A percentile compares a stretch with the other conserved stretches of the same genome.
Evolutionary conservation across 2,888 invertebrate species (phyloP).

Genomic region (Drosophila colorata): DNA sequence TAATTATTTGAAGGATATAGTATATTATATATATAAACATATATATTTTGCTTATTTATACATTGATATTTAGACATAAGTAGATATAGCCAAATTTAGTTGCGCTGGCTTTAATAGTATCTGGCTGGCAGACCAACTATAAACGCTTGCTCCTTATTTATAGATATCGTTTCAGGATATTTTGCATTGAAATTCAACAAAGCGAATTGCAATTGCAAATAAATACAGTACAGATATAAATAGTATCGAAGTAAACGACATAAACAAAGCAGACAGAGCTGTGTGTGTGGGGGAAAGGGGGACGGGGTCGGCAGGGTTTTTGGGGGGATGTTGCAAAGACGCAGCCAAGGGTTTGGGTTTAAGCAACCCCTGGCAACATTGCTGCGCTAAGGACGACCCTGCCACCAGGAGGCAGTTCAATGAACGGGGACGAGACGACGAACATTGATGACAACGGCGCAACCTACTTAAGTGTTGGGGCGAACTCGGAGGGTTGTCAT

Average conservation of each 20-base stretch:
- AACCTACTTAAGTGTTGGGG: constrained; percentile 70
- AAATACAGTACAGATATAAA: background rate
- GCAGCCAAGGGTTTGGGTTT: constrained; percentile 7
- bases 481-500: constrained; percentile 22
- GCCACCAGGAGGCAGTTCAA: constrained; percentile 55
- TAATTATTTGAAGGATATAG: too few species aligned
- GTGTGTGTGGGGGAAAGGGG: background rate
- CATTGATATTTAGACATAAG: background rate
- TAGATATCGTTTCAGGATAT: background rate
- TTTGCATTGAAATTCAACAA: background rate
- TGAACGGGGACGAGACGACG: constrained; percentile 54
- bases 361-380: constrained; percentile 37
- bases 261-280: constrained; percentile 23
- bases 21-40: too few species aligned
- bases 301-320: too few species aligned
- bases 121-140: background rate
- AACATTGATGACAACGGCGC: constrained; percentile 42
- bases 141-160: background rate
- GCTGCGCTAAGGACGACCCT: too few species aligned
- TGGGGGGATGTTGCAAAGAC: background rate
- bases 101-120: background rate
- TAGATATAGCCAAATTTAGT: background rate
- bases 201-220: background rate
- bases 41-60: too few species aligned
- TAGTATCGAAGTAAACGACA: constrained; percentile 1